Base-by-base conservation (phyloP, 2,113 vertebrate genomes). In the Tychaedon coryphoeus region DNA sequence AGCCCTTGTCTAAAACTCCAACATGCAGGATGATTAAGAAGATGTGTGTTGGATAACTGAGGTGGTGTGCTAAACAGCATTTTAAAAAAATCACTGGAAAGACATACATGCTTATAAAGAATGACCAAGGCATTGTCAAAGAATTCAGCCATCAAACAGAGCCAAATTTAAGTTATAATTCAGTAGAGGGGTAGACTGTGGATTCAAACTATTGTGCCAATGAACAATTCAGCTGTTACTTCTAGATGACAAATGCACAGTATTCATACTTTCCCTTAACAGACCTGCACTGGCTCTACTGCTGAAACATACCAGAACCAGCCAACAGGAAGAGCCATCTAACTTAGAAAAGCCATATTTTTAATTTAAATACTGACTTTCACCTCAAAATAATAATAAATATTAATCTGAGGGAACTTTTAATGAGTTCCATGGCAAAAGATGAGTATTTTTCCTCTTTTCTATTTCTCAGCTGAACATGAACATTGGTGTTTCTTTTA, bases 171-270 rank as follows among this genome's bases (percentile, higher is more conserved):
- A 94, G 75, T 66, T 84, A 54, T 28, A 93, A 93, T 40, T 80
- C 40, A 42, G 38, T 70, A 65, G 72, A 88, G 17, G 22, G 81
- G 25, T 36, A 90, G 85, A 74, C 67, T 74, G 56, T 94, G 56
- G 81, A 88, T 83, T 90, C 74, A 76, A 79, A 83, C 62, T 60
- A 31, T 14, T 79, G 71, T 83, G 66, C 60, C 85, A 92, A 90
- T 67, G 56, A 96, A 95, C 75, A 92, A 93, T 83, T 95, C 23
- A 16, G 53, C 50, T 74, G 78, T 31, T 88, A 72, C 56, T 87
- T 86, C 31, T 43, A 12, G 31, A 64, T 80, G 85, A 94, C 5
- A 0, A 92, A 95, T 9, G 53, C 40, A 53, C 78, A 76, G 16
- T 1, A 53, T 16, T 64, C 24, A 42, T 2, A 58, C 47, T 54